Evolutionary conservation across 2,113 vertebrate genomes (phyloP).

Genomic region (Amblyopsis rosae): DNA sequence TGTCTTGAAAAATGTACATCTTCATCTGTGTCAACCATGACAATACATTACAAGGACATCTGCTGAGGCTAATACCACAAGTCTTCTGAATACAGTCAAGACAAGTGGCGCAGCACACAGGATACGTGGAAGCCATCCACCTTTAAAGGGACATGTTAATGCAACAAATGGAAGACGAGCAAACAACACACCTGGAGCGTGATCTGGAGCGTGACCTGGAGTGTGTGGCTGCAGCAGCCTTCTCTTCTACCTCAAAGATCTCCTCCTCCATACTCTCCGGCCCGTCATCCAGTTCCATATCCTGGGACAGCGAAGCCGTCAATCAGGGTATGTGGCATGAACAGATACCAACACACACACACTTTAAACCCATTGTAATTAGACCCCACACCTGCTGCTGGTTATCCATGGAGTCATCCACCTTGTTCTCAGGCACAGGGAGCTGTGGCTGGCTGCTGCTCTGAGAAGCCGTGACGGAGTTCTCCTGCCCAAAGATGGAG

Average conservation of each 20-base stretch:
- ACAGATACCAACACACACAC: background rate
- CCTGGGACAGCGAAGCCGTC: conserved; percentile 34
- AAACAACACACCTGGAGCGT: conserved; percentile 86
- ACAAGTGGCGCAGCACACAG: background rate
- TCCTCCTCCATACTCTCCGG: conserved; percentile 91
- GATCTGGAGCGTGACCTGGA: conserved; percentile 94
- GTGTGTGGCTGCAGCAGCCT: conserved; percentile 85
- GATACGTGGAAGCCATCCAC: background rate
- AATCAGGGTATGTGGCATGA: background rate
- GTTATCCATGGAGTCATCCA: conserved; percentile 95
- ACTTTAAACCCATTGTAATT: background rate
- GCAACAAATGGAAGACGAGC: background rate
- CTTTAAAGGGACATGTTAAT: too few species aligned
- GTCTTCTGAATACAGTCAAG: background rate
- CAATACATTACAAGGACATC: background rate
- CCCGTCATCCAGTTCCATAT: conserved; percentile 93
- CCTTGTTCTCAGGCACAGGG: conserved; percentile 84
- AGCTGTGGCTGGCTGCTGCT: conserved; percentile 88
- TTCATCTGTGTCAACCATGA: background rate
- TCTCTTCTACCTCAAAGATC: conserved; percentile 90
- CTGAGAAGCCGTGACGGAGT: conserved; percentile 83
- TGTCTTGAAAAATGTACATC: background rate
- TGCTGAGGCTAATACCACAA: background rate
- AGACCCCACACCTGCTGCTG: conserved; percentile 86
- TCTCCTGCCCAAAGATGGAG: conserved; percentile 89